Evolutionary conservation across 2,888 invertebrate genomes (phyloP), one percentile per base, ranked within the genome.

Genomic region (Unio pictorum): DNA sequence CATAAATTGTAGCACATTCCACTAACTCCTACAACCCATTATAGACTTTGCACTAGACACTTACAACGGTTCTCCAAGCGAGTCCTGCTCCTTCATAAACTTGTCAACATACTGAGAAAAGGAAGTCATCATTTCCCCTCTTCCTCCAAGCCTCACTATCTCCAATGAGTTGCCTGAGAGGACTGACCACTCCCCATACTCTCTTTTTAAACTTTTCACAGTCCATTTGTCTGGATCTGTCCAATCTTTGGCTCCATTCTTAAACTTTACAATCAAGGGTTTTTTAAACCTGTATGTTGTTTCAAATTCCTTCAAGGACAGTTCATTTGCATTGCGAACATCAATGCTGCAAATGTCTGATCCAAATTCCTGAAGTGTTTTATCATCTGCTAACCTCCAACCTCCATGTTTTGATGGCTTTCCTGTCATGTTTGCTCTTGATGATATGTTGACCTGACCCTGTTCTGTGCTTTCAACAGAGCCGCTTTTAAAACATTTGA

Each of bases 91-190:
- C n/a, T 70, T 67, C 74, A 84, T 81, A 60, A 82, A 64, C 5
- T 73, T 71, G 55, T 82, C 80, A 20, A 85, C 73, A 72, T 81
- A 87, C 18, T 84, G 71, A 4, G 75, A 69, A 70, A 87, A 83
- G 0, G 84, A 81, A 1, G 82, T 78, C 20, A 75, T 72, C 3
- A 80, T 64, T 61, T 84, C 79, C 17, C 86, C 86, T 55, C 81
- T 83, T 15, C 87, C 87, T 17, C 87, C 86, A 45, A 75, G 70
- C 7, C 86, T 79, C 4, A 87, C 86, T 61, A 87, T 86, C 67
- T 87, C 87, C 54, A 82, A 68, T 6, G 86, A 82, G 64, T 81
- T 82, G 5, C 87, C 87, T 18, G 82, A 79, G 57, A 74, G 61
- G 3, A 87, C 75, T 18, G 71, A 69, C 84, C 84, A 84, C 34